These are phyloP conservation scores for Psococerastis gibbosa DNA, from an alignment of 2,888 invertebrate species.

Conservation along the genomic window DNA sequence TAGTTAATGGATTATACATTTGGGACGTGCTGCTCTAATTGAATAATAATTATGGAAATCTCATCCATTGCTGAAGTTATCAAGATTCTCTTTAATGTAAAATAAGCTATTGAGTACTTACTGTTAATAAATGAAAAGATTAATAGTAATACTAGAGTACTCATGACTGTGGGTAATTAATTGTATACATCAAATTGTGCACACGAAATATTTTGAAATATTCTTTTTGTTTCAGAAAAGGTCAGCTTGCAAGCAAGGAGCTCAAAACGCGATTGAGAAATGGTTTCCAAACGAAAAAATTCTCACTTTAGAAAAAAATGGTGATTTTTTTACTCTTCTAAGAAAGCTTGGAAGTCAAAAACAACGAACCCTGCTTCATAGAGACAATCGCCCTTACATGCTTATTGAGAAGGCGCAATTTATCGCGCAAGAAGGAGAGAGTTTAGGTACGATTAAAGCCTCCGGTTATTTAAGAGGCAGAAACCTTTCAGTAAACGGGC, in stretches of 20 bases:
- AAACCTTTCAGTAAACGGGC: conserved; percentile 64
- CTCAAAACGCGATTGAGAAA: conserved; percentile 43
- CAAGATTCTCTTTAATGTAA: no score
- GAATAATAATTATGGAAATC: no score
- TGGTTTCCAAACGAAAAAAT: conserved; percentile 71
- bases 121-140: no score
- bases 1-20: no score
- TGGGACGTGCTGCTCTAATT: no score
- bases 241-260: conserved; percentile 41
- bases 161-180: no score
- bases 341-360: conserved; percentile 68
- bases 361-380: conserved; percentile 47
- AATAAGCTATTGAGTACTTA: no score
- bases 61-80: no score
- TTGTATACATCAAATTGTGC: no score
- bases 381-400: conserved; percentile 66
- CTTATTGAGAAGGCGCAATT: conserved; percentile 61
- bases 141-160: no score
- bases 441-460: conserved; percentile 40
- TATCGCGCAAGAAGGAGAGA: conserved; percentile 33
- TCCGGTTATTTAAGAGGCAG: conserved; percentile 76
- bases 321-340: conserved; percentile 56
- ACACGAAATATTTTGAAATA: no score
- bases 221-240: no score
- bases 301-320: conserved; percentile 50